Conservation (phyloP, 1,140 invertebrate species). For the Dermatophagoides farinae region DNA sequence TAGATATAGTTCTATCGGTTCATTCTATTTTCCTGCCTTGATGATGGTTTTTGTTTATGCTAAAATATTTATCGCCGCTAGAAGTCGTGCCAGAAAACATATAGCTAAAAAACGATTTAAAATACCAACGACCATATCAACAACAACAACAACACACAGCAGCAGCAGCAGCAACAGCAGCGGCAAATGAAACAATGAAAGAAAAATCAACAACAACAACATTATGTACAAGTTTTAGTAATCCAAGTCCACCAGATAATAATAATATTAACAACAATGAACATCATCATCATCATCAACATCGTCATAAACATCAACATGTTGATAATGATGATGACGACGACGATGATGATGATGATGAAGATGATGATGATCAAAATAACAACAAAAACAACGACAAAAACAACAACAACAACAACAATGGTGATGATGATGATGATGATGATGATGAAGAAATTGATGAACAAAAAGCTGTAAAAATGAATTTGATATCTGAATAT, state of each 20-base stretch:
- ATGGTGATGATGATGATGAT: slow-evolving; percentile 5
- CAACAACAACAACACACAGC: neutral
- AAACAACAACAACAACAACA: no score
- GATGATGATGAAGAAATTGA: slow-evolving; percentile 2
- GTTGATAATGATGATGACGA: neutral
- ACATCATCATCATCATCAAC: neutral
- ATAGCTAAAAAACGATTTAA: slow-evolving; percentile 20
- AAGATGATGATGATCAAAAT: neutral
- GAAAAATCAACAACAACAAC: slow-evolving; percentile 18
- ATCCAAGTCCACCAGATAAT: slow-evolving; percentile 21
- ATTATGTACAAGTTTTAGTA: slow-evolving; percentile 22
- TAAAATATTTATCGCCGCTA: slow-evolving; percentile 88
- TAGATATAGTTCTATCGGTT: slow-evolving; percentile 77
- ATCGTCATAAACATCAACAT: neutral
- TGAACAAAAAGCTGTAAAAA: neutral
- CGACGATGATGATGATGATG: neutral
- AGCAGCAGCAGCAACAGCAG: neutral
- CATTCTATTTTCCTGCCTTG: slow-evolving; percentile 94
- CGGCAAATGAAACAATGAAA: slow-evolving; percentile 10
- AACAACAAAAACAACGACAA: no score
- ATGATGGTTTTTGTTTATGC: slow-evolving; percentile 99
- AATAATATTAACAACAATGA: neutral
- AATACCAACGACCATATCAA: neutral
- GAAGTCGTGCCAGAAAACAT: slow-evolving; percentile 60
- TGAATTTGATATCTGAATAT: neutral